phyloP scores from a whole-genome alignment of 2,113 vertebrate genomes.

The Oreochromis tanganicae region DNA sequence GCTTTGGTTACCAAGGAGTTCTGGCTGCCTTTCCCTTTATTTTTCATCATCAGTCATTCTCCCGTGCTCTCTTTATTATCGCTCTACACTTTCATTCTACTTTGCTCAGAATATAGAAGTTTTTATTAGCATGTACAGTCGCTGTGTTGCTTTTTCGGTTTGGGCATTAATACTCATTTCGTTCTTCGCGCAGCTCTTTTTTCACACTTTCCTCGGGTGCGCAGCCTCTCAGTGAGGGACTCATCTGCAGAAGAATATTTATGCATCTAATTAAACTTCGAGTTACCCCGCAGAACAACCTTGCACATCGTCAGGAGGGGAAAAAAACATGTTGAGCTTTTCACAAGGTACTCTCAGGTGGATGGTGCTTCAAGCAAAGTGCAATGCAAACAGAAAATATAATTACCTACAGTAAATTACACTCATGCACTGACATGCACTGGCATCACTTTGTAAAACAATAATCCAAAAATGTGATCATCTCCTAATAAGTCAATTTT shows the following conservation, averaged over 20 bases:
- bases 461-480: neutral
- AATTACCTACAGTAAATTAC: neutral
- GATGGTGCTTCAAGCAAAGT: neutral
- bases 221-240: neutral
- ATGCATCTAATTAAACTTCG: slow-evolving; percentile 25
- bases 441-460: neutral
- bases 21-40: slow-evolving; percentile 49
- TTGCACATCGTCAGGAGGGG: neutral
- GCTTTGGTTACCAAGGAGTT: slow-evolving; percentile 73
- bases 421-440: neutral
- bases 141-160: neutral
- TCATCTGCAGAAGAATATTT: slow-evolving; percentile 24
- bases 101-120: neutral
- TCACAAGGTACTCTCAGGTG: neutral
- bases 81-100: neutral
- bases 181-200: neutral
- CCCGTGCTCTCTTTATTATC: neutral
- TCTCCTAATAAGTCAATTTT: neutral
- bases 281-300: neutral
- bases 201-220: neutral
- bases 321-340: neutral
- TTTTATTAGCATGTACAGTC: neutral
- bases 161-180: neutral
- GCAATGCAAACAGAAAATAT: neutral
- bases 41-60: slow-evolving; percentile 37